These are phyloP conservation scores for Colletes collaris DNA, from an alignment of 2,888 invertebrate genomes.

Conservation along the genomic window DNA sequence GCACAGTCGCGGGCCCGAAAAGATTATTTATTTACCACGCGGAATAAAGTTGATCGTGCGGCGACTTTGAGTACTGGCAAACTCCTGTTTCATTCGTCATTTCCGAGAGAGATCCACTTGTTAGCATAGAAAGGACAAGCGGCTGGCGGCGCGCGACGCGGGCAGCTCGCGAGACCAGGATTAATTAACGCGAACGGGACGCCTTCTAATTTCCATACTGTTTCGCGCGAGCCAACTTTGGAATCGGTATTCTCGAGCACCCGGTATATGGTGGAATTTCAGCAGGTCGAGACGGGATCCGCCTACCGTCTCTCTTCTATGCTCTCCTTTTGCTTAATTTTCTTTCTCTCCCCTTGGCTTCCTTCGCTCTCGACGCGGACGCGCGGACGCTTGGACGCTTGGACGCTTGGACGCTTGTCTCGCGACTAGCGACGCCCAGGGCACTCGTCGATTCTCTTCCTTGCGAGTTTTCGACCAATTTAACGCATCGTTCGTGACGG, in stretches of 20 bases:
- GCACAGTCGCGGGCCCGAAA: not conserved
- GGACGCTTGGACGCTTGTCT: not conserved
- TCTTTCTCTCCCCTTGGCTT: conserved; percentile 15
- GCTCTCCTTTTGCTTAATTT: conserved; percentile 45
- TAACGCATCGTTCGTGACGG: not conserved
- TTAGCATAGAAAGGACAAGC: conserved; percentile 19
- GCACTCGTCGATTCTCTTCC: not conserved
- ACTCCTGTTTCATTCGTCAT: conserved; percentile 32
- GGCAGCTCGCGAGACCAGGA: conserved; percentile 11
- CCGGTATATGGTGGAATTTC: conserved; percentile 73
- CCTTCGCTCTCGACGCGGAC: conserved; percentile 14
- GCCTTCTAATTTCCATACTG: conserved; percentile 44
- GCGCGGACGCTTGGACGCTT: not conserved
- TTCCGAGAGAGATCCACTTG: conserved; percentile 12
- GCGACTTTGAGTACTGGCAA: not conserved
- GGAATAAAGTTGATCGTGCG: conserved; percentile 5
- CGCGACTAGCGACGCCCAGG: too few species aligned
- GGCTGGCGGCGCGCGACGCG: conserved; percentile 9
- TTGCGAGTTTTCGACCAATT: conserved; percentile 14
- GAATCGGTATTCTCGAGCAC: conserved; percentile 59
- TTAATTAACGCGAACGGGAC: conserved; percentile 45
- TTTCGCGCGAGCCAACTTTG: conserved; percentile 8
- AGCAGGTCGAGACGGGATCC: conserved; percentile 68
- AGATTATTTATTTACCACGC: conserved; percentile 10
- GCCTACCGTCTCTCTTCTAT: conserved; percentile 60